A percentile compares a stretch with the other conserved stretches of the same genome.
These are phyloP conservation scores for Aegotheles bennettii DNA, from an alignment of 2,113 vertebrate genomes.

Conservation along the genomic window DNA sequence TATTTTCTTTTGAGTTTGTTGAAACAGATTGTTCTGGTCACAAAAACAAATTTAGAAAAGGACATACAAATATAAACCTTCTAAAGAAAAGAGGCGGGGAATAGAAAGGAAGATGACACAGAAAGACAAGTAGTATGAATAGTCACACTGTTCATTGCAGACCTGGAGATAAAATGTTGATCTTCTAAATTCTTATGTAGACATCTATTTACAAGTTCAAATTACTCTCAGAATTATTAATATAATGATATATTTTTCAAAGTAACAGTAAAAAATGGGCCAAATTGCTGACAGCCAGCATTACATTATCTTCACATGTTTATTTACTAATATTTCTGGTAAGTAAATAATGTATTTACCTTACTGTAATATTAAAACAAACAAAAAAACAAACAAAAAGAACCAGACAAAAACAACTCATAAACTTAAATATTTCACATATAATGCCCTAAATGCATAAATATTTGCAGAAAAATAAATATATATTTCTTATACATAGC, in stretches of 20 bases:
- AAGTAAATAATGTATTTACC: background rate
- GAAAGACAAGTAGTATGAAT: background rate
- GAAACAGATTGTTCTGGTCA: background rate
- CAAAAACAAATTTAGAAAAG: background rate
- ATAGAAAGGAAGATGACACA: background rate
- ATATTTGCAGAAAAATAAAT: background rate
- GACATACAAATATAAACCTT: background rate
- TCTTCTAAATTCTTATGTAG: background rate
- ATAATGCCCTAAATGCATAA: background rate
- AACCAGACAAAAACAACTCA: rapidly evolving
- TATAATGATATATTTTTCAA: background rate
- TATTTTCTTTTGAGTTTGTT: background rate
- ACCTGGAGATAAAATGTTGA: background rate
- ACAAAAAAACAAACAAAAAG: too few relatives aligned
- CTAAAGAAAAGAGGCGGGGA: background rate
- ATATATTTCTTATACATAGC: background rate
- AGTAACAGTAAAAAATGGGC: background rate
- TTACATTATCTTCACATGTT: background rate
- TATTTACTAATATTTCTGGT: background rate
- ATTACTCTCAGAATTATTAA: background rate
- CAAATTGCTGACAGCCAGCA: background rate
- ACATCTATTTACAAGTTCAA: background rate
- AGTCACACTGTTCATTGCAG: background rate
- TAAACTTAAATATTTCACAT: background rate
- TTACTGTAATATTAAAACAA: background rate